Conservation (phyloP, 2,113 vertebrate genomes). For the Pteronura brasiliensis region DNA sequence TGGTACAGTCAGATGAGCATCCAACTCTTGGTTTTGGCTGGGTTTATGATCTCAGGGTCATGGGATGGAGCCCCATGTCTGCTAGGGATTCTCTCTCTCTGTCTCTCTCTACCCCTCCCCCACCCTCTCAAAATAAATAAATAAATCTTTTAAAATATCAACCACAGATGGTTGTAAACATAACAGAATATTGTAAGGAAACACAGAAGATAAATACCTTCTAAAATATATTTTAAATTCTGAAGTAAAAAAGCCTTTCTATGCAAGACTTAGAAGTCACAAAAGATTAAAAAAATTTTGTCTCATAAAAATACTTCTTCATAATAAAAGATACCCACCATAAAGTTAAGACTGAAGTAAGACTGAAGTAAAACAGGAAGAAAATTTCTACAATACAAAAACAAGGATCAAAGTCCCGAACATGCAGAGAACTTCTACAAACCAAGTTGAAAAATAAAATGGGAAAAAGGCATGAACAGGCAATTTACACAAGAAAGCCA, state of each 20-base stretch:
- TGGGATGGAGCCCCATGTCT: not conserved
- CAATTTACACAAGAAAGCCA: not conserved
- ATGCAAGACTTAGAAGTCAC: not conserved
- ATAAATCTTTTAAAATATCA: not conserved
- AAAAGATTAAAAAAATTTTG: not conserved
- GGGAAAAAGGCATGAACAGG: not conserved
- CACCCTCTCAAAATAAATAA: not conserved
- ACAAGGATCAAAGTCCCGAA: not conserved
- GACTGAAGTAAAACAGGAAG: not conserved
- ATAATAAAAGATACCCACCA: not conserved
- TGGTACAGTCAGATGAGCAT: not conserved
- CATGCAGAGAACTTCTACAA: not conserved
- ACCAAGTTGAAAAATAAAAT: not conserved
- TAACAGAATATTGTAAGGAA: not conserved
- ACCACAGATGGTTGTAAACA: not conserved
- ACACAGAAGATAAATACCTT: not conserved
- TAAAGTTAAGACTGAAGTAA: not conserved
- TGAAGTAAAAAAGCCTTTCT: not conserved
- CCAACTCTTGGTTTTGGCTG: not conserved
- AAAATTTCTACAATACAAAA: not conserved
- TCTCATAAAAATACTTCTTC: not conserved
- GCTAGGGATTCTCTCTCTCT: not conserved
- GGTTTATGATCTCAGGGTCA: not conserved
- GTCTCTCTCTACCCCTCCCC: not conserved
- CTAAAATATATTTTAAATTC: not conserved